Percentiles rank a stretch among this genome's conserved stretches.
These are phyloP conservation scores for Microctonus brassicae DNA, from an alignment of 2,888 invertebrate species.

Conservation along the genomic window DNA sequence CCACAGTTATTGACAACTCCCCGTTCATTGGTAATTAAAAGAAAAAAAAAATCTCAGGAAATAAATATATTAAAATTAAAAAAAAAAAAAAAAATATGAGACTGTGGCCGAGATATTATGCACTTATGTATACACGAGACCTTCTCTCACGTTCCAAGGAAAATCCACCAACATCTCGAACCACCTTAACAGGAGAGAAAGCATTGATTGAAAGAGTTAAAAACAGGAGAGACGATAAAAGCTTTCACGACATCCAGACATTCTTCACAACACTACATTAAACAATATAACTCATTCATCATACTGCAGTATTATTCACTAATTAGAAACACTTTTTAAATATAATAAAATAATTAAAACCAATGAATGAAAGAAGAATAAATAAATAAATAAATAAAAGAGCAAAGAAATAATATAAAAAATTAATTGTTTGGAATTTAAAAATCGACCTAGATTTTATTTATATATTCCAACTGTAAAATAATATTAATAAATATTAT, in stretches of 20 bases:
- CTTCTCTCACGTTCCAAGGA: conserved; percentile 11
- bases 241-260: conserved; percentile 22
- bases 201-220: conserved; percentile 22
- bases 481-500: too few species aligned
- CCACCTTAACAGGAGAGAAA: conserved; percentile 25
- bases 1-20: not conserved
- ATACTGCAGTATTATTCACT: not conserved
- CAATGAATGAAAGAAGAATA: too few species aligned
- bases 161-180: not conserved
- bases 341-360: too few species aligned
- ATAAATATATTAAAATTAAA: too few species aligned
- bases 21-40: not conserved
- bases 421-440: too few species aligned
- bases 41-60: too few species aligned
- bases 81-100: conserved; percentile 11
- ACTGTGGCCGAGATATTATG: conserved; percentile 20
- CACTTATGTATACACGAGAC: conserved; percentile 10
- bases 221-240: conserved; percentile 10
- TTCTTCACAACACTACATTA: not conserved
- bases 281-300: not conserved
- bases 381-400: too few species aligned
- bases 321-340: too few species aligned
- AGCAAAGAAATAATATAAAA: too few species aligned
- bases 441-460: too few species aligned
- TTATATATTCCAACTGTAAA: too few species aligned